phyloP scores from a whole-genome alignment of 2,888 invertebrate genomes.

The Lithosia quadra region DNA sequence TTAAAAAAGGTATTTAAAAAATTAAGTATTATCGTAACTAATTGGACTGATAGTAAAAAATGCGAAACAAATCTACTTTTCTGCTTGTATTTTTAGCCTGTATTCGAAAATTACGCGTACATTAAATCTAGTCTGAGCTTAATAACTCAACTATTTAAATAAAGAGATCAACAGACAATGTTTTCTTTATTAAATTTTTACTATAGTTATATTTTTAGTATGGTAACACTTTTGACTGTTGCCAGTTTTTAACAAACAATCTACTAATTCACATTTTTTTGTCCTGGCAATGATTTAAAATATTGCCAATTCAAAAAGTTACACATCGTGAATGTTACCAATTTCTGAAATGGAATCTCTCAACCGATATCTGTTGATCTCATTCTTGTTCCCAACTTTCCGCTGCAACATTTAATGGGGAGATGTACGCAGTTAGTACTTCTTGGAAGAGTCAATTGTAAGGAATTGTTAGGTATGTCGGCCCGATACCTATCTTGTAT shows the following conservation, averaged over 20 bases:
- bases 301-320: neutral
- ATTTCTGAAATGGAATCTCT: too few relatives aligned
- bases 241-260: too few relatives aligned
- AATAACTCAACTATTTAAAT: neutral
- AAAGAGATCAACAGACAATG: conserved; percentile 7
- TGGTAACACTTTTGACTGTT: neutral
- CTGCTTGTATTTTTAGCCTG: conserved; percentile 14
- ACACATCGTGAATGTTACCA: too few relatives aligned
- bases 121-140: conserved; percentile 5
- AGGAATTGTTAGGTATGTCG: conserved; percentile 11
- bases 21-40: conserved; percentile 66
- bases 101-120: conserved; percentile 23
- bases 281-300: neutral
- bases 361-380: conserved; percentile 18
- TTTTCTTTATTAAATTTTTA: too few relatives aligned
- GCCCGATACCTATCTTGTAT: neutral
- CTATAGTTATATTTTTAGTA: too few relatives aligned
- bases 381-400: neutral
- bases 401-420: neutral
- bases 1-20: conserved; percentile 43
- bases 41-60: conserved; percentile 62
- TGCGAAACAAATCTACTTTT: conserved; percentile 20
- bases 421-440: neutral
- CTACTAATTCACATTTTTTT: too few relatives aligned
- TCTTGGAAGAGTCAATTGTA: conserved; percentile 17